phyloP scores from a whole-genome alignment of 1,140 invertebrate genomes.

The Ptiloglossa arizonensis region DNA sequence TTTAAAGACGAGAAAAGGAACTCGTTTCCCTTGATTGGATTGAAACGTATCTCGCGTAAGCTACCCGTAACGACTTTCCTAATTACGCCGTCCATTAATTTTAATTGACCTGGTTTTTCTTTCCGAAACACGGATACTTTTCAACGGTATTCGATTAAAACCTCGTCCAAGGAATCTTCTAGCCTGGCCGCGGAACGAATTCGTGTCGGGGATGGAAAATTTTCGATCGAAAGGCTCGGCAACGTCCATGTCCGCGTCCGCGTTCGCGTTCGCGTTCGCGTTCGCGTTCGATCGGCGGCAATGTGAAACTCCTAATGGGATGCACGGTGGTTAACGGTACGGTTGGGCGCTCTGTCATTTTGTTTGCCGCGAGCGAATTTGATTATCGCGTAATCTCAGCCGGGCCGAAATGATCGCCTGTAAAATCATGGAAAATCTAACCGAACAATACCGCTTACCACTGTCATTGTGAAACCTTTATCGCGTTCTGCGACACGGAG shows the following conservation, averaged over 20 bases:
- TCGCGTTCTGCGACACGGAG: constrained; percentile 6
- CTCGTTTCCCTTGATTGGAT: constrained; percentile 47
- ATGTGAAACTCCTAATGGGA: constrained; percentile 19
- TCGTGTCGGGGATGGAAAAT: constrained; percentile 1
- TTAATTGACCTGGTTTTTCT: constrained; percentile 57
- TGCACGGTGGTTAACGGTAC: constrained; percentile 26
- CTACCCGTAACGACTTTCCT: constrained; percentile 50
- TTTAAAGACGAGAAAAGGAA: constrained; percentile 49
- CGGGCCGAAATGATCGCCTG: constrained; percentile 15
- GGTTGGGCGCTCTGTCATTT: constrained; percentile 37
- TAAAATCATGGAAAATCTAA: constrained; percentile 45
- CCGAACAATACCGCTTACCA: constrained; percentile 53
- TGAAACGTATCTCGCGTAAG: constrained; percentile 37
- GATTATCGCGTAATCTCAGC: constrained; percentile 60
- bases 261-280: no score
- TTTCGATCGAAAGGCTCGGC: constrained; percentile 6
- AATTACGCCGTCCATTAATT: constrained; percentile 58
- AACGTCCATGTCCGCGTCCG: not conserved
- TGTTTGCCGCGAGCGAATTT: constrained; percentile 60
- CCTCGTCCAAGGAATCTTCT: constrained; percentile 10
- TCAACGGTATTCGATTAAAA: constrained; percentile 43
- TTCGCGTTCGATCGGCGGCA: not conserved
- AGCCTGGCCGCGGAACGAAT: not conserved
- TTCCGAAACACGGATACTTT: constrained; percentile 34
- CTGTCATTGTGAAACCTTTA: constrained; percentile 52